phyloP scores from a whole-genome alignment of 2,797 vertebrate genomes.

The Syngnathus rostellatus region DNA sequence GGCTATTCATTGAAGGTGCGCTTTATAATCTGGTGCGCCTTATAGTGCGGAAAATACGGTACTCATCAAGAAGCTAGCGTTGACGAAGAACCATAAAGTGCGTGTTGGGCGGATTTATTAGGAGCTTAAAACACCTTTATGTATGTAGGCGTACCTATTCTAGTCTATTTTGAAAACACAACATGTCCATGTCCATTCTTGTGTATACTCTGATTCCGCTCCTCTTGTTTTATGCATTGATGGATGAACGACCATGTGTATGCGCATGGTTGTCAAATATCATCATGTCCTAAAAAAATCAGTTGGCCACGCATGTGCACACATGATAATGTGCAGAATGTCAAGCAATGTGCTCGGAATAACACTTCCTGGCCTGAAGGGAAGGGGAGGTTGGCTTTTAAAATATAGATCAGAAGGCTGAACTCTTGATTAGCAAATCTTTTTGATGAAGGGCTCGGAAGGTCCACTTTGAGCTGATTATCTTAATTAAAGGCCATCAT shows the following conservation, averaged over 20 bases:
- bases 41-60: too few relatives aligned
- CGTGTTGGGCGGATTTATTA: slow-evolving; percentile 9
- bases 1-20: too few relatives aligned
- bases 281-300: slow-evolving; percentile 27
- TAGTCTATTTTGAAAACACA: slow-evolving; percentile 33
- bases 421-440: slow-evolving; percentile 53
- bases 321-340: slow-evolving; percentile 10
- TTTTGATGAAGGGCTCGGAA: slow-evolving; percentile 52
- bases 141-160: background rate
- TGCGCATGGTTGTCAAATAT: slow-evolving; percentile 23
- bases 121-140: slow-evolving; percentile 48
- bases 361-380: slow-evolving; percentile 24
- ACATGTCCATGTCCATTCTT: slow-evolving; percentile 12
- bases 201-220: slow-evolving; percentile 12
- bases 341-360: slow-evolving; percentile 25
- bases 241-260: slow-evolving; percentile 22
- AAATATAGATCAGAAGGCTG: slow-evolving; percentile 56
- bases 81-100: slow-evolving; percentile 13
- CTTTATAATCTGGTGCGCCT: too few relatives aligned
- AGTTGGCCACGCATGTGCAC: slow-evolving; percentile 7
- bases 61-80: too few relatives aligned
- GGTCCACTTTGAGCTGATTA: slow-evolving; percentile 40
- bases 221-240: slow-evolving; percentile 20
- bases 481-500: slow-evolving; percentile 56
- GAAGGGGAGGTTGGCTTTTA: slow-evolving; percentile 38